phyloP scores from a whole-genome alignment of 1,140 invertebrate genomes.

The Panagrolaimus sp. region DNA sequence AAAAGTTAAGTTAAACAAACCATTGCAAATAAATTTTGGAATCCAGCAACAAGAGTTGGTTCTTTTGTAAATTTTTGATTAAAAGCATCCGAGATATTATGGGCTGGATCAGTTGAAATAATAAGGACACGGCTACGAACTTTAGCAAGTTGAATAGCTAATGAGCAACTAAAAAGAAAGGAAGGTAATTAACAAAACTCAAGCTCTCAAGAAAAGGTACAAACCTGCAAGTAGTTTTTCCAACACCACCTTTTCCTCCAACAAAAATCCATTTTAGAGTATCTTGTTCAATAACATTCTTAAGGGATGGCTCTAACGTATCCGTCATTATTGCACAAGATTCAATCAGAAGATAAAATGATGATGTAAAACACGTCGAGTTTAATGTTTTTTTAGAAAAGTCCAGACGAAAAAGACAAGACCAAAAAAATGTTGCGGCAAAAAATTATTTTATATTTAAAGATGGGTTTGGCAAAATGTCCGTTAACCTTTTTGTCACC shows the following conservation, averaged over 20 bases:
- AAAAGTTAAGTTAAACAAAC: slow-evolving; percentile 46
- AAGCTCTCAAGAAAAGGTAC: slow-evolving; percentile 16
- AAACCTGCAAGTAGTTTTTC: slow-evolving; percentile 97
- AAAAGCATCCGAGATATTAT: slow-evolving; percentile 92
- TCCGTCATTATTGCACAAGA: slow-evolving; percentile 67
- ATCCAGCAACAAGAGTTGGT: slow-evolving; percentile 80
- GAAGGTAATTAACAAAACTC: background rate
- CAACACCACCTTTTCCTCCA: slow-evolving; percentile 80
- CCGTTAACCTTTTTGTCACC: too few relatives aligned
- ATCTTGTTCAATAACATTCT: slow-evolving; percentile 85
- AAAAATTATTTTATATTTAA: too few relatives aligned
- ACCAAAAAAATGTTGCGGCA: too few relatives aligned
- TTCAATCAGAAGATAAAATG: background rate
- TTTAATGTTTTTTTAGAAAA: too few relatives aligned
- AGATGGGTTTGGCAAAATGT: too few relatives aligned
- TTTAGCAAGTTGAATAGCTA: slow-evolving; percentile 87
- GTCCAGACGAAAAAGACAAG: too few relatives aligned
- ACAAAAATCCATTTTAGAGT: slow-evolving; percentile 94
- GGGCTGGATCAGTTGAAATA: slow-evolving; percentile 97
- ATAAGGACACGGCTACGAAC: slow-evolving; percentile 89
- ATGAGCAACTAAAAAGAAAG: slow-evolving; percentile 76
- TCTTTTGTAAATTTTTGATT: slow-evolving; percentile 91
- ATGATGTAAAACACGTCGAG: background rate
- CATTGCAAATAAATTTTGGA: slow-evolving; percentile 94
- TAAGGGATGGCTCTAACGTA: slow-evolving; percentile 67